Evolutionary conservation across 2,113 vertebrate genomes (phyloP), one percentile per base, ranked within the genome.

Genomic region (Ciconia maguari): DNA sequence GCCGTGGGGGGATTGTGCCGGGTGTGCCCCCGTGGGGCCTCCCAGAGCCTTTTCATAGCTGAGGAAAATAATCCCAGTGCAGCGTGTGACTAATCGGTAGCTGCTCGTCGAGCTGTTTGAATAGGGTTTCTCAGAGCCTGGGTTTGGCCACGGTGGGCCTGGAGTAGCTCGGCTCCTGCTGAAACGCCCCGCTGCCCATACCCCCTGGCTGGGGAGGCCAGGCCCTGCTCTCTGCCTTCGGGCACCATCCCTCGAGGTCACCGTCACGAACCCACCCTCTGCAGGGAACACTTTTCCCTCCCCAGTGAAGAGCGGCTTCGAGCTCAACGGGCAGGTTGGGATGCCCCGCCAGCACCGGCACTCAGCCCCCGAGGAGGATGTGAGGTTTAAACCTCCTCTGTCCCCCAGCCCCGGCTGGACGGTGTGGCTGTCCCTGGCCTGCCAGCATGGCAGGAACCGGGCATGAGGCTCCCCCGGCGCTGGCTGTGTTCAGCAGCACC

Each of bases 401-500:
- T 25, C 25, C 36, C 41, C 20, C 1, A 0, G 34, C 8, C 9
- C 41, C 27, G 55, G 38, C 13, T 6, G 48, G 82, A 9, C 2
- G 2, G 6, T 5, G 2, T 13, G 12, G 30, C 29, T 24, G 34
- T 34, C 34, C 24, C 57, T 6, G 3, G 9, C 3, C 34, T 5
- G 5, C 22, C 12, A 9, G 42, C 27, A 18, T 1, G 9, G 27
- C 36, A 49, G 46, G 49, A 69, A 9, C 55, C 20, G 1, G 2
- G 3, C 0, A 0, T 1, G 41, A 41, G 24, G 27, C 16, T 81
- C 36, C 10, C 7, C n/a, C 3, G 2, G 30, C 0, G 0, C 60
- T 41, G 30, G 15, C 42, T 30, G 2, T 1, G 11, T 38, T 41
- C 41, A 34, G 36, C 64, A 69, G 26, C 30, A 25, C 22, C 0